phyloP scores from a whole-genome alignment of 2,797 vertebrate species.

The Periophthalmus magnuspinnatus region DNA sequence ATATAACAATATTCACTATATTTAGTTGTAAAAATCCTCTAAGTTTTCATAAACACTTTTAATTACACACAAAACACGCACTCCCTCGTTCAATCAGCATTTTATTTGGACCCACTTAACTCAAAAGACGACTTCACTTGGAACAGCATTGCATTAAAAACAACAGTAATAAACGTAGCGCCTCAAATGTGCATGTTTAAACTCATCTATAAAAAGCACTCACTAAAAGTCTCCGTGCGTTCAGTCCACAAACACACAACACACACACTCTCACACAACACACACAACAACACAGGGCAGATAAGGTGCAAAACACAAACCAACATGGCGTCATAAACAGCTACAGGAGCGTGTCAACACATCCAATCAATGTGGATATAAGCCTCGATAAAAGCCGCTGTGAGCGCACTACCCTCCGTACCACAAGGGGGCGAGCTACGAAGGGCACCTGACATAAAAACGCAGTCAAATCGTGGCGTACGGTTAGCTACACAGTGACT shows the following conservation, averaged over 20 bases:
- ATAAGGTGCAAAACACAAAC: conserved; percentile 52
- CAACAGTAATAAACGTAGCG: neutral
- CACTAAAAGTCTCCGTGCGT: conserved; percentile 57
- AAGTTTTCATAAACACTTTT: neutral
- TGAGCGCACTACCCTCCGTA: no score
- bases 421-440: no score
- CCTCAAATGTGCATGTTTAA: conserved; percentile 17
- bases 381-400: neutral
- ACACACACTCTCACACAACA: conserved; percentile 63
- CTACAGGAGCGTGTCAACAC: neutral
- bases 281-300: no score
- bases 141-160: conserved; percentile 5
- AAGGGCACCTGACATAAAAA: neutral
- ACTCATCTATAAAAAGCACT: conserved; percentile 45
- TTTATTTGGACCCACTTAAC: conserved; percentile 24
- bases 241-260: conserved; percentile 33
- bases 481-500: neutral
- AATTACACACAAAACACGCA: neutral
- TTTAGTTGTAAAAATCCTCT: no score
- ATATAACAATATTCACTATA: no score
- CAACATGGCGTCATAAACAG: conserved; percentile 15
- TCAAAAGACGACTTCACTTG: conserved; percentile 11
- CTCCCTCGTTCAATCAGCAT: conserved; percentile 4
- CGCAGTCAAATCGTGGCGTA: neutral
- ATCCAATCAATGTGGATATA: neutral